A percentile compares a stretch with the other conserved stretches of the same genome.
Evolutionary conservation across 2,113 vertebrate genomes (phyloP).

Genomic region (Trogon melanurus): DNA sequence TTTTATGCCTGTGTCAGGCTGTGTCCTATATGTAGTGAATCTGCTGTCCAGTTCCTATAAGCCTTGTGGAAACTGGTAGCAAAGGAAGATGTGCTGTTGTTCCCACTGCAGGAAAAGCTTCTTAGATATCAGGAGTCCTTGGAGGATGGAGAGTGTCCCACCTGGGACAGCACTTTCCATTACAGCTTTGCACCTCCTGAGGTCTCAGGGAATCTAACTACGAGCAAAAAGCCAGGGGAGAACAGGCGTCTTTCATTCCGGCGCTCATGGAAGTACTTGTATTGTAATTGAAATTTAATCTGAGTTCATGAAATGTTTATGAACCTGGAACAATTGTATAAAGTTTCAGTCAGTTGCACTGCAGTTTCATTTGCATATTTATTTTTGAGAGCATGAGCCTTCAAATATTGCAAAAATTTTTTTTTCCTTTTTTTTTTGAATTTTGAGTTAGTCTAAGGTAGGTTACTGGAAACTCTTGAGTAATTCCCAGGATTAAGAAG

Average conservation of each 20-base stretch:
- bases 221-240: not conserved
- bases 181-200: not conserved
- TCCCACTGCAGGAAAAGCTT: not conserved
- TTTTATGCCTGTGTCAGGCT: not conserved
- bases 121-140: not conserved
- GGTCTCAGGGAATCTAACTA: not conserved
- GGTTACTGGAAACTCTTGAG: not conserved
- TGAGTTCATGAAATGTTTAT: constrained; percentile 65
- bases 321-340: constrained; percentile 46
- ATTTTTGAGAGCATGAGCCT: not conserved
- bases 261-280: not conserved
- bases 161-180: not conserved
- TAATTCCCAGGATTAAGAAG: not conserved
- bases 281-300: constrained; percentile 70
- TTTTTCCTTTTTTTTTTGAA: accelerated
- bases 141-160: not conserved
- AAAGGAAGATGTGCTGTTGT: not conserved
- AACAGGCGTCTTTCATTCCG: constrained; percentile 3
- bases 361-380: constrained; percentile 48
- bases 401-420: not conserved
- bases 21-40: not conserved
- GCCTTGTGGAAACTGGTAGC: not conserved
- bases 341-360: constrained; percentile 56
- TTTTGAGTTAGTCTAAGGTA: not conserved
- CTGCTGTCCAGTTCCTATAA: not conserved